Percentiles rank a stretch among this genome's conserved stretches.
Conservation (phyloP, 2,113 vertebrate genomes). For the Trogon melanurus region DNA sequence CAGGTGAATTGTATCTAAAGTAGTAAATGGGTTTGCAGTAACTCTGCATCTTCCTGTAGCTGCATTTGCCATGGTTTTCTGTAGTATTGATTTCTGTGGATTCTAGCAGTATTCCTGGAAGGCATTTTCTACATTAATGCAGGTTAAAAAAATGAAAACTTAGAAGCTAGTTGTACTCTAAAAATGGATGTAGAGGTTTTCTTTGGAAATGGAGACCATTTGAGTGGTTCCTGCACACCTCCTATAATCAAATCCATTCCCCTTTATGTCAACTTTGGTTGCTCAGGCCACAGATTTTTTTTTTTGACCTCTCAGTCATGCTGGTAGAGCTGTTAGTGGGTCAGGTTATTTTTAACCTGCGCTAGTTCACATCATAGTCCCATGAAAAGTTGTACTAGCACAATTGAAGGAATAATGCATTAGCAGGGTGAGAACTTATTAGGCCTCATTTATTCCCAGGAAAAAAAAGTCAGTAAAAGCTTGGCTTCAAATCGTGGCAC, state of each 20-base stretch:
- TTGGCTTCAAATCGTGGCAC: background rate
- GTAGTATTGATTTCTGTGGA: background rate
- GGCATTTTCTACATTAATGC: background rate
- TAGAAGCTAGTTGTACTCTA: background rate
- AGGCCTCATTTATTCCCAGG: background rate
- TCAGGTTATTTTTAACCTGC: slow-evolving; percentile 25
- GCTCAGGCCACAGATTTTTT: background rate
- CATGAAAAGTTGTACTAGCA: background rate
- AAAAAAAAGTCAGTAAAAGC: background rate
- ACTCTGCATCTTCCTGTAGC: background rate
- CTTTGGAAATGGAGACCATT: background rate
- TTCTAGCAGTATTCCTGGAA: background rate
- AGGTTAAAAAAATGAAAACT: background rate
- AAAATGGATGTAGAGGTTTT: background rate
- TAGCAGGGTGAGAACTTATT: background rate
- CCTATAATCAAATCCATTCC: background rate
- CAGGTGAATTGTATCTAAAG: background rate
- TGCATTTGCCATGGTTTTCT: background rate
- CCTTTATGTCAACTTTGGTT: background rate
- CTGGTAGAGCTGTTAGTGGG: background rate
- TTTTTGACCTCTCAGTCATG: background rate
- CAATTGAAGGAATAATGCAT: background rate
- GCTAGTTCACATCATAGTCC: background rate
- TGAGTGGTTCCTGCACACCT: background rate
- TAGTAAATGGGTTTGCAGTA: background rate